A percentile compares a stretch with the other conserved stretches of the same genome.
Conservation (phyloP, 2,113 vertebrate genomes). For the Dicerorhinus sumatrensis region DNA sequence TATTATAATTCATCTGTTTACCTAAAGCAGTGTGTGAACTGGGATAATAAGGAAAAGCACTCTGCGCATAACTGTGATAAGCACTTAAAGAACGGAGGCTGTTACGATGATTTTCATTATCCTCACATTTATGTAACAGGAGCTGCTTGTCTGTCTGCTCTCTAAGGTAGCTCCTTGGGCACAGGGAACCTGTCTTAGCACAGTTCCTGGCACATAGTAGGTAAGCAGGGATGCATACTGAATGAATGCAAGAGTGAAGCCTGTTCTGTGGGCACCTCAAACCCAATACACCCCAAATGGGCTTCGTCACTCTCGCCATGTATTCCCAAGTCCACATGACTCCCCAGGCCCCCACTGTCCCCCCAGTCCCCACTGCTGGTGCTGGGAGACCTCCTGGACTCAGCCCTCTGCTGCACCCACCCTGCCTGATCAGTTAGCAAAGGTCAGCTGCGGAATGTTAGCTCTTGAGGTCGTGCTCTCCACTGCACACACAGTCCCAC, state of each 20-base stretch:
- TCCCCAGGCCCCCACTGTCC: not conserved
- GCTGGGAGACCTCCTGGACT: not conserved
- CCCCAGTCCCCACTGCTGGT: not conserved
- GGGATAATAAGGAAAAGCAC: not conserved
- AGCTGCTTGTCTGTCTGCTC: not conserved
- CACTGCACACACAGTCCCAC: too few relatives aligned
- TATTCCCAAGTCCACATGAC: not conserved
- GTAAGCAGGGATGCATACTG: not conserved
- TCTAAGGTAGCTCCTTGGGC: not conserved
- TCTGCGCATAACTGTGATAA: not conserved
- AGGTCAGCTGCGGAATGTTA: not conserved
- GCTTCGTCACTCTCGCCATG: not conserved
- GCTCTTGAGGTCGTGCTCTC: not conserved
- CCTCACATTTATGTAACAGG: not conserved
- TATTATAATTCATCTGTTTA: not conserved
- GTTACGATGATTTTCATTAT: not conserved
- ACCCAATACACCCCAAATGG: not conserved
- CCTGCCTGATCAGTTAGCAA: not conserved
- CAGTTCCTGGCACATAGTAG: not conserved
- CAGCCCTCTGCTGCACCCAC: not conserved
- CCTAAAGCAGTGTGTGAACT: not conserved
- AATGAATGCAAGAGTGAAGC: not conserved
- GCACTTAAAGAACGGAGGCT: not conserved
- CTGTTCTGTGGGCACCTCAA: not conserved
- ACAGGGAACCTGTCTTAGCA: not conserved